Evolutionary conservation across 2,113 vertebrate species (phyloP).

Genomic region (Bungarus multicinctus): DNA sequence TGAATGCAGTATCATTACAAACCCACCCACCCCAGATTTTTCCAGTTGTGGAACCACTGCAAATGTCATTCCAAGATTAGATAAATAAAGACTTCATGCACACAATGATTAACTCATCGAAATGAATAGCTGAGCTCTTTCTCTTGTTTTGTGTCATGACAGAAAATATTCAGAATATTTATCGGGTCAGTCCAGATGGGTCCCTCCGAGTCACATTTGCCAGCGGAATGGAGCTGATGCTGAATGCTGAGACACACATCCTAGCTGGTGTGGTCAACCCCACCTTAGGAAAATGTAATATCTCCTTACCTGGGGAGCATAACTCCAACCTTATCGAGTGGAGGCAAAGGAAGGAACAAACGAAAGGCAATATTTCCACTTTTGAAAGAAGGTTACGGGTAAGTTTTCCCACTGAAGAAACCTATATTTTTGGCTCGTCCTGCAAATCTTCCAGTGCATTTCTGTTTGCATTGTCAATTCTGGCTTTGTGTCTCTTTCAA

Average conservation of each 20-base stretch:
- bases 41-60: neutral
- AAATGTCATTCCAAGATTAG: neutral
- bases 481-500: neutral
- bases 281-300: conserved; percentile 92
- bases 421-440: neutral
- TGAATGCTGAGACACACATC: conserved; percentile 92
- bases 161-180: conserved; percentile 93
- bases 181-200: conserved; percentile 91
- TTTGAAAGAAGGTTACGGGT: conserved; percentile 96
- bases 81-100: neutral
- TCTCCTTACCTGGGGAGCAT: conserved; percentile 94
- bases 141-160: conserved; percentile 37
- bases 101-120: conserved; percentile 1
- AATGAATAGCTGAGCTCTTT: conserved; percentile 19
- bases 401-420: conserved; percentile 55
- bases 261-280: conserved; percentile 88
- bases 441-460: neutral
- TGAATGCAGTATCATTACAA: neutral
- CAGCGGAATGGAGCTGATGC: conserved; percentile 93
- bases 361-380: conserved; percentile 89
- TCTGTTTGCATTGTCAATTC: neutral
- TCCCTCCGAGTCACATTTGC: conserved; percentile 91
- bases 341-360: conserved; percentile 94
- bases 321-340: conserved; percentile 95
- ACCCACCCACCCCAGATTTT: neutral